These are phyloP conservation scores for Melolontha melolontha DNA, from an alignment of 2,888 invertebrate genomes.

Conservation along the genomic window DNA sequence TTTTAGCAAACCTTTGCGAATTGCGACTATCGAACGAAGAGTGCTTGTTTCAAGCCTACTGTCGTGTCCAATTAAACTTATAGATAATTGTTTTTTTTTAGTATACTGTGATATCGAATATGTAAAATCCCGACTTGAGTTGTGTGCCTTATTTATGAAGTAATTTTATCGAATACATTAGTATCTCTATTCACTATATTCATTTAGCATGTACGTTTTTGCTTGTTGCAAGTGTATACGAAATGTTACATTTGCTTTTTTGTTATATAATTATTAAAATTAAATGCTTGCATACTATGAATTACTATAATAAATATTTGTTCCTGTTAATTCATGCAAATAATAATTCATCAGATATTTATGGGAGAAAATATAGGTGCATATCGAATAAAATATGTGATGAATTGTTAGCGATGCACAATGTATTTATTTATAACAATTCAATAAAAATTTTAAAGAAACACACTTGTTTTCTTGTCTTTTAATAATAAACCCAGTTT, in stretches of 20 bases:
- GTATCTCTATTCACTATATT: constrained; percentile 22
- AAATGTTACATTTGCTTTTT: constrained; percentile 34
- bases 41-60: constrained; percentile 39
- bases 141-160: constrained; percentile 39
- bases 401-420: constrained; percentile 28
- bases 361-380: constrained; percentile 51
- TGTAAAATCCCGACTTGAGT: constrained; percentile 40
- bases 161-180: constrained; percentile 32
- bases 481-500: too few relatives aligned
- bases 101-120: constrained; percentile 44
- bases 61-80: constrained; percentile 31
- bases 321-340: constrained; percentile 10
- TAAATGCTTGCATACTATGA: constrained; percentile 32
- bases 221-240: constrained; percentile 38
- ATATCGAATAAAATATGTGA: constrained; percentile 37
- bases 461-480: background rate
- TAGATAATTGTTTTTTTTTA: constrained; percentile 37
- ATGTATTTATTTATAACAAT: constrained; percentile 42
- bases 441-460: constrained; percentile 31
- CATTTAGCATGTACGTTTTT: constrained; percentile 31
- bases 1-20: constrained; percentile 45
- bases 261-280: constrained; percentile 38
- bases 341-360: constrained; percentile 22
- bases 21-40: constrained; percentile 45
- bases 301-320: constrained; percentile 29